Conservation (phyloP, 1,140 invertebrate genomes). For the Oreohelix idahoensis region DNA sequence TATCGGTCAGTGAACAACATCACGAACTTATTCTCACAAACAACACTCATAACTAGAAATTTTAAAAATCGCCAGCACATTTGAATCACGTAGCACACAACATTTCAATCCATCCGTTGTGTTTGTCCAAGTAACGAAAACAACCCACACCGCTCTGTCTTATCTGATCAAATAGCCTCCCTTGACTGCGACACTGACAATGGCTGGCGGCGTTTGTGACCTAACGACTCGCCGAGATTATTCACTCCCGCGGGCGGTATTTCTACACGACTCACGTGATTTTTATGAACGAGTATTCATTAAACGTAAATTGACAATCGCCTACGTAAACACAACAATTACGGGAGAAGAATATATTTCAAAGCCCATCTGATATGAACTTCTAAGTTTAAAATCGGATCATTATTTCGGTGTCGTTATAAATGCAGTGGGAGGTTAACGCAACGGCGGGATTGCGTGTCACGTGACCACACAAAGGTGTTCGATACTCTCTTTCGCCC, state of each 20-base stretch:
- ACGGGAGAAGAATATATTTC: too few relatives aligned
- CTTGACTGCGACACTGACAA: slow-evolving; percentile 6
- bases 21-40: not conserved
- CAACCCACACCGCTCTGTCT: not conserved
- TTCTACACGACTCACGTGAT: too few relatives aligned
- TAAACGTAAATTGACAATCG: too few relatives aligned
- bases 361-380: too few relatives aligned
- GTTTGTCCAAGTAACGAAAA: not conserved
- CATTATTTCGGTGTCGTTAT: too few relatives aligned
- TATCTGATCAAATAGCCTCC: not conserved
- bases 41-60: not conserved
- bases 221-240: not conserved
- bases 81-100: not conserved
- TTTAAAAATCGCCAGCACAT: not conserved
- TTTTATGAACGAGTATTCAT: too few relatives aligned
- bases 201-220: slow-evolving; percentile 27
- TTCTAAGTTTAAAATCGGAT: too few relatives aligned
- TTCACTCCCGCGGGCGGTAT: not conserved
- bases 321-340: too few relatives aligned
- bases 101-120: not conserved
- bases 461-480: slow-evolving; percentile 24
- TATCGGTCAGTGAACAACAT: not conserved
- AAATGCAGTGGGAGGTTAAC: not conserved
- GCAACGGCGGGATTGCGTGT: not conserved
- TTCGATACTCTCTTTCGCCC: slow-evolving; percentile 13